Percentiles rank a stretch among this genome's conserved stretches.
These are phyloP conservation scores for Microcebus griseorufus DNA, from an alignment of 2,113 vertebrate genomes.

Conservation along the genomic window DNA sequence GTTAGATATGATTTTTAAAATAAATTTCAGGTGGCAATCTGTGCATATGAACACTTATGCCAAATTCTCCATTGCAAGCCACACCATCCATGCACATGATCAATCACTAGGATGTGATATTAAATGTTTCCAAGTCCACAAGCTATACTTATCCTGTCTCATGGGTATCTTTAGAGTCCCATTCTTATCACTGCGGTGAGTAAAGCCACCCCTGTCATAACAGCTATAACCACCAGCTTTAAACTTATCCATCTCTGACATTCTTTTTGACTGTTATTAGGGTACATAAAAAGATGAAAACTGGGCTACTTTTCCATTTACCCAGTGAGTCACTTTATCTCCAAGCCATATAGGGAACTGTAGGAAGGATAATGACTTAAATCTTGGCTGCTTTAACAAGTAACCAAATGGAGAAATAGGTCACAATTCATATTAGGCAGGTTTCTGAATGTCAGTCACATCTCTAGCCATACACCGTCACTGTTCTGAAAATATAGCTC, in stretches of 20 bases:
- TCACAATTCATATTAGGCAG: not conserved
- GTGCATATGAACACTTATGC: not conserved
- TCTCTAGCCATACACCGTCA: not conserved
- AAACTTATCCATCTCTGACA: not conserved
- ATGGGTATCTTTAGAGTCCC: not conserved
- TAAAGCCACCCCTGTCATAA: not conserved
- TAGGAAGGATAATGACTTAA: conserved; percentile 15
- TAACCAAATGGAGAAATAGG: conserved; percentile 53
- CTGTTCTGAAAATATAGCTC: conserved; percentile 4
- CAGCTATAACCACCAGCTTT: not conserved
- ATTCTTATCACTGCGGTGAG: not conserved
- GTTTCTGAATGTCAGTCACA: conserved; percentile 40
- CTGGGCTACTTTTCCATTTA: not conserved
- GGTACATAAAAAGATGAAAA: not conserved
- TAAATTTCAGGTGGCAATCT: not conserved
- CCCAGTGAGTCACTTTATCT: conserved; percentile 31
- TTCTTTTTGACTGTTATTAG: not conserved
- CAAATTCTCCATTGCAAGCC: not conserved
- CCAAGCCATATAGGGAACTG: not conserved
- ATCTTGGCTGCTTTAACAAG: not conserved
- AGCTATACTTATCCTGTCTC: conserved; percentile 15
- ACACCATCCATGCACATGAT: not conserved
- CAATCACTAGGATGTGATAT: not conserved
- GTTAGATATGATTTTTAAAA: not conserved
- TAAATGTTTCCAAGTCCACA: not conserved